Base-by-base conservation (phyloP, 2,113 vertebrate genomes). In the Nibea albiflora region DNA sequence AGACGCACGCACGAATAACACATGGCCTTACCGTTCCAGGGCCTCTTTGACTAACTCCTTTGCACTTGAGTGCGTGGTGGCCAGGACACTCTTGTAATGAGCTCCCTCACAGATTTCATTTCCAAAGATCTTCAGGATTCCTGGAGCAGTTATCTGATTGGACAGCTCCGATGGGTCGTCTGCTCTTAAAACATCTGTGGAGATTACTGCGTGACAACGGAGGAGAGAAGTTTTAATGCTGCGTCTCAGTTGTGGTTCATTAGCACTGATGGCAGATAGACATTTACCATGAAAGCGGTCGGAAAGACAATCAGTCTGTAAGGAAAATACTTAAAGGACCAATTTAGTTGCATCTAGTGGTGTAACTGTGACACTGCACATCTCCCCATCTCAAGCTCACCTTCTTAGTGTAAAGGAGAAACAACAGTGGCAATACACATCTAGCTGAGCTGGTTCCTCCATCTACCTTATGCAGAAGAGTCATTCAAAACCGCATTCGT, bases 41-140 rank as follows among this genome's bases (percentile, higher is more conserved):
- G 95, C 95, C 89, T 96, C 95, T 90, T 95, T 96, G 63, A 96
- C 94, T 1, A 96, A 92, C 69, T 96, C 95, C 82, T 90, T 95
- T 20, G 95, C 95, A 9, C 95, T 94, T 57, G 95, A 96, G 66
- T 94, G 94, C 1, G 90, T 95, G 60, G 95, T 95, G 68, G 95
- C 95, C 69, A 96, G 84, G 31, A 95, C 95, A 5, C 95, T 96
- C 77, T 95, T 96, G 42, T 96, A 96, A 88, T 96, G 95, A 44
- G 95, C 95, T 11, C 95, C 95, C 73, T 93, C 85, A 3, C 95
- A 95, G 78, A 96, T 95, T 73, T 95, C 95, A 54, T 87, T 94
- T 46, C 95, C 95, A 67, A 96, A 96, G 69, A 96, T 94, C 92
- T 96, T 96, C 66, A 96, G 89, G 78, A 96, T 95, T 16, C 95